Evolutionary conservation across 2,888 invertebrate species (phyloP).

Genomic region (Ethmia dodecea): DNA sequence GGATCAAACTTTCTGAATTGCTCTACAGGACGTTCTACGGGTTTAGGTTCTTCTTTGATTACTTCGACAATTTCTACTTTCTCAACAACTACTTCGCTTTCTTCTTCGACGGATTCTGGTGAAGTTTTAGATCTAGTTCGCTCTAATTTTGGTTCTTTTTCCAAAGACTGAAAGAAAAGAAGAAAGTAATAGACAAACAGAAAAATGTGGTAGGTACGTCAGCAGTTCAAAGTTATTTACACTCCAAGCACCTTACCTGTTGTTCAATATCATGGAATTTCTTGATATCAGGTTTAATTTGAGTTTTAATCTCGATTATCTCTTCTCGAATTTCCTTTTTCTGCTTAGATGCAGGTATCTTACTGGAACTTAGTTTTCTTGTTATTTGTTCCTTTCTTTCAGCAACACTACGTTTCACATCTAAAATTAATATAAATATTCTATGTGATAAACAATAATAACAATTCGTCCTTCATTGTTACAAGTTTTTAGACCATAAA

Average conservation of each 20-base stretch:
- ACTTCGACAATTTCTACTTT: constrained; percentile 34
- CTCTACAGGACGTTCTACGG: constrained; percentile 49
- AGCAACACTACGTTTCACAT: constrained; percentile 83
- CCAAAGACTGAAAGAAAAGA: constrained; percentile 16
- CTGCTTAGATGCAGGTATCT: constrained; percentile 85
- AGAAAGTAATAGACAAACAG: neutral
- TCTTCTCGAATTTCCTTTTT: constrained; percentile 85
- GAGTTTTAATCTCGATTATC: constrained; percentile 83
- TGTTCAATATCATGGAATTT: constrained; percentile 73
- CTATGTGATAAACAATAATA: neutral
- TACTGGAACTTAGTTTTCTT: constrained; percentile 83
- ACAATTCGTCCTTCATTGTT: neutral
- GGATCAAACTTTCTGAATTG: constrained; percentile 67
- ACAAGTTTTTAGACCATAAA: neutral
- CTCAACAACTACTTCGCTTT: constrained; percentile 42
- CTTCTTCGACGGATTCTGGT: constrained; percentile 52
- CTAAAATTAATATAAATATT: constrained; percentile 25
- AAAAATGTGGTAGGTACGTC: neutral
- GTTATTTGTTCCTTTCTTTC: constrained; percentile 87
- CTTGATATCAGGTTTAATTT: constrained; percentile 77
- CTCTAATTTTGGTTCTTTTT: constrained; percentile 61
- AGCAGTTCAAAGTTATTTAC: constrained; percentile 14
- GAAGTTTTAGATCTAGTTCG: constrained; percentile 58
- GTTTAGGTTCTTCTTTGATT: constrained; percentile 49
- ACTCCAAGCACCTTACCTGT: constrained; percentile 38